A percentile compares a stretch with the other conserved stretches of the same genome.
Conservation (phyloP, 2,113 vertebrate species). For the Pandion haliaetus region DNA sequence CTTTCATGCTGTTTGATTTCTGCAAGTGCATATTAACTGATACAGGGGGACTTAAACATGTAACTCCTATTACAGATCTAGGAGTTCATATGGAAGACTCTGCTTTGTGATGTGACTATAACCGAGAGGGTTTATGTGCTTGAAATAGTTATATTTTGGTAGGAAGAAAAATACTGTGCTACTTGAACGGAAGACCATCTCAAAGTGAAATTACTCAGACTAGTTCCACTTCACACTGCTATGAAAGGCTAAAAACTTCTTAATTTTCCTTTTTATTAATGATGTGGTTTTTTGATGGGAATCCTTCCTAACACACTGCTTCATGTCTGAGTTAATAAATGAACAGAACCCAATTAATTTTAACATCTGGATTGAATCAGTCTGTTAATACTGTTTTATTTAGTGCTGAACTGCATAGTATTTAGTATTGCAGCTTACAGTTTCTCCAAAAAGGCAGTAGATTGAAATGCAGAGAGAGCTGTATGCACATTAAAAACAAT, state of each 20-base stretch:
- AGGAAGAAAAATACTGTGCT: not conserved
- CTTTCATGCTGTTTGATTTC: not conserved
- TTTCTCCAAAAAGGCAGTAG: not conserved
- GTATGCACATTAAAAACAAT: not conserved
- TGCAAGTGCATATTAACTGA: not conserved
- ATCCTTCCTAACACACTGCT: not conserved
- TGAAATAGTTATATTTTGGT: not conserved
- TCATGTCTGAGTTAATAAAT: not conserved
- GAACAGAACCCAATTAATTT: not conserved
- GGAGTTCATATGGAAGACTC: not conserved
- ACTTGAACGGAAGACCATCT: not conserved
- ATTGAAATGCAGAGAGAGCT: not conserved
- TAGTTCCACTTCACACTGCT: not conserved
- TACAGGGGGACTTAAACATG: not conserved
- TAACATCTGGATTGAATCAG: not conserved
- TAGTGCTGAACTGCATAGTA: not conserved
- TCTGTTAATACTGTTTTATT: not conserved
- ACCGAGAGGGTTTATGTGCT: not conserved
- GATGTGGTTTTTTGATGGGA: not conserved
- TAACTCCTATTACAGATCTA: not conserved
- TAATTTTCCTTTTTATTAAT: not conserved
- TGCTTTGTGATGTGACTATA: not conserved
- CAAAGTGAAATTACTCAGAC: not conserved
- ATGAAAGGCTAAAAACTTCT: not conserved
- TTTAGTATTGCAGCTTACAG: not conserved